Conservation (phyloP, 2,797 vertebrate genomes). For the Pipistrellus kuhlii region DNA sequence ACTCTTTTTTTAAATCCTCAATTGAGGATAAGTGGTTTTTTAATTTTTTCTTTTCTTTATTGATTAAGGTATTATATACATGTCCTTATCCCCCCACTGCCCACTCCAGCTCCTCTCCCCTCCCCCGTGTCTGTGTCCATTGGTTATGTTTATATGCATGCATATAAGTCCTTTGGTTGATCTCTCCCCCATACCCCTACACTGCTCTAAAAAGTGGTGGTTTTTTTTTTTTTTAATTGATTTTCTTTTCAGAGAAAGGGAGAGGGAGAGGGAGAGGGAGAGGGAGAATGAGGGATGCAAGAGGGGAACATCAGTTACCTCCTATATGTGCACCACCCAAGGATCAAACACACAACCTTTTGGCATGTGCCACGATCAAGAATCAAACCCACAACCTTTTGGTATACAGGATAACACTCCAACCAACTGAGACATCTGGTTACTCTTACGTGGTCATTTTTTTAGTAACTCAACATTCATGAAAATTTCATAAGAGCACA, state of each 20-base stretch:
- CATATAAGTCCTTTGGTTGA: too few relatives aligned
- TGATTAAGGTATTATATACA: too few relatives aligned
- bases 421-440: background rate
- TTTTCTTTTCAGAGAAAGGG: background rate
- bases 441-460: background rate
- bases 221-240: background rate
- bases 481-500: background rate
- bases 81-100: too few relatives aligned
- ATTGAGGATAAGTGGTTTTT: background rate
- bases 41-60: too few relatives aligned
- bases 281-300: background rate
- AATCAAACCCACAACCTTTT: background rate
- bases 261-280: too few relatives aligned
- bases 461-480: conserved; percentile 33
- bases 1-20: background rate
- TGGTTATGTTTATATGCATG: too few relatives aligned
- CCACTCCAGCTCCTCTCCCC: too few relatives aligned
- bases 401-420: background rate
- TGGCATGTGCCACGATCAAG: background rate
- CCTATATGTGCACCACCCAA: background rate
- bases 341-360: background rate
- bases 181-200: too few relatives aligned
- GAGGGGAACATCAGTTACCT: background rate
- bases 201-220: too few relatives aligned
- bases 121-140: too few relatives aligned